phyloP scores from a whole-genome alignment of 2,113 vertebrate genomes.

The Puma concolor region DNA sequence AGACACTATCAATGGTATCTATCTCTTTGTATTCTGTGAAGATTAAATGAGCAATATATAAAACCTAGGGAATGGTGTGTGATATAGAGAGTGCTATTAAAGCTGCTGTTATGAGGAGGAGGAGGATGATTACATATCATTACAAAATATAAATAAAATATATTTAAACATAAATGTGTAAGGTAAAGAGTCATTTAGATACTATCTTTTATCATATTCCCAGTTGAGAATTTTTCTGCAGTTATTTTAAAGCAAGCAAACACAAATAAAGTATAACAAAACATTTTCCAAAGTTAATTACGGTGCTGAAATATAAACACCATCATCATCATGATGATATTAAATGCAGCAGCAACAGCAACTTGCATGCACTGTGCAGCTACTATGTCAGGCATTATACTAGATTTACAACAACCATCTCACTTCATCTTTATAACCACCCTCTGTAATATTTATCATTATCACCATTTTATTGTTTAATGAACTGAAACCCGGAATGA shows the following conservation, averaged over 20 bases:
- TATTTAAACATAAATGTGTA: not conserved
- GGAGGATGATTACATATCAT: not conserved
- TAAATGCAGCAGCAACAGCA: not conserved
- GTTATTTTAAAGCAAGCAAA: constrained; percentile 8
- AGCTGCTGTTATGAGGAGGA: not conserved
- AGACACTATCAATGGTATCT: too few relatives aligned
- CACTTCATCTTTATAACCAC: not conserved
- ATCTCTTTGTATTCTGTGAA: not conserved
- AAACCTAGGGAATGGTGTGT: not conserved
- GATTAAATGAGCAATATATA: not conserved
- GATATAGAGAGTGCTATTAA: not conserved
- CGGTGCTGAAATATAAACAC: not conserved
- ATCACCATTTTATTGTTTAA: not conserved
- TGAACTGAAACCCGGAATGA: not conserved
- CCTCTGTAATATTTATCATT: not conserved
- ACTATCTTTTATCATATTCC: not conserved
- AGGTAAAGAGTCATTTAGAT: not conserved
- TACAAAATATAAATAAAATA: not conserved
- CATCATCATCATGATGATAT: not conserved
- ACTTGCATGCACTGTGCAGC: too few relatives aligned
- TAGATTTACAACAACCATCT: not conserved
- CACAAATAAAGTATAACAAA: not conserved
- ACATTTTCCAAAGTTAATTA: not conserved
- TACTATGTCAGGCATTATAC: accelerated
- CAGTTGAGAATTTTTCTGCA: not conserved